These are phyloP conservation scores for Sebastes minor DNA, from an alignment of 2,797 vertebrate genomes.

Conservation along the genomic window DNA sequence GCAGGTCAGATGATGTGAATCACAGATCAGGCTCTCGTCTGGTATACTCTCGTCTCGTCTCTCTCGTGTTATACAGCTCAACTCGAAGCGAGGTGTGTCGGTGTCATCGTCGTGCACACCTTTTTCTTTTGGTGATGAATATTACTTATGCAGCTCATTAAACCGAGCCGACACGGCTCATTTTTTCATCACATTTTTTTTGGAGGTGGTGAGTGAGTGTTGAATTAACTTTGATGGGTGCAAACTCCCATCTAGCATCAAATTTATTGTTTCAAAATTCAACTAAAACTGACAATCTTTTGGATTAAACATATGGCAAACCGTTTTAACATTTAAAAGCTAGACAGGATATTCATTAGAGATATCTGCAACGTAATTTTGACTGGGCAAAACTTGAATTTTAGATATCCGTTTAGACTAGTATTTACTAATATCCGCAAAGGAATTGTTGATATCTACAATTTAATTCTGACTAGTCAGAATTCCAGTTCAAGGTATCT, in stretches of 20 bases:
- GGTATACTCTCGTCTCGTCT: not conserved
- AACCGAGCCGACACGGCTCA: slow-evolving; percentile 1
- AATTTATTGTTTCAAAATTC: not conserved
- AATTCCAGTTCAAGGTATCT: too few species aligned
- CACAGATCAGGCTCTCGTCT: not conserved
- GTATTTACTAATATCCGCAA: too few species aligned
- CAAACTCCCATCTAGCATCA: not conserved
- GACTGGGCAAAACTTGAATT: too few species aligned
- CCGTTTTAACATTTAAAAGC: too few species aligned
- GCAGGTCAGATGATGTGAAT: slow-evolving; percentile 81
- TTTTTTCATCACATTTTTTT: not conserved
- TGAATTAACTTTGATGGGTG: slow-evolving; percentile 22
- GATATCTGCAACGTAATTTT: too few species aligned
- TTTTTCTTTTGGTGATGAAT: not conserved
- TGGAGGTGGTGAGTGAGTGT: slow-evolving; percentile 3
- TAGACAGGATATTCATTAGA: too few species aligned
- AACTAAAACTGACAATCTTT: not conserved
- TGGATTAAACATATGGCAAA: too few species aligned
- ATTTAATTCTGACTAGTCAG: too few species aligned
- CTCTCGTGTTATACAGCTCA: not conserved
- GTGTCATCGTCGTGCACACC: not conserved
- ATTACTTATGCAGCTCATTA: slow-evolving; percentile 6
- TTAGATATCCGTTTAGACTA: too few species aligned
- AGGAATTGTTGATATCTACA: too few species aligned
- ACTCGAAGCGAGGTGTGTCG: not conserved